Conservation (phyloP, 2,888 invertebrate genomes). For the Polydrusus cervinus region DNA sequence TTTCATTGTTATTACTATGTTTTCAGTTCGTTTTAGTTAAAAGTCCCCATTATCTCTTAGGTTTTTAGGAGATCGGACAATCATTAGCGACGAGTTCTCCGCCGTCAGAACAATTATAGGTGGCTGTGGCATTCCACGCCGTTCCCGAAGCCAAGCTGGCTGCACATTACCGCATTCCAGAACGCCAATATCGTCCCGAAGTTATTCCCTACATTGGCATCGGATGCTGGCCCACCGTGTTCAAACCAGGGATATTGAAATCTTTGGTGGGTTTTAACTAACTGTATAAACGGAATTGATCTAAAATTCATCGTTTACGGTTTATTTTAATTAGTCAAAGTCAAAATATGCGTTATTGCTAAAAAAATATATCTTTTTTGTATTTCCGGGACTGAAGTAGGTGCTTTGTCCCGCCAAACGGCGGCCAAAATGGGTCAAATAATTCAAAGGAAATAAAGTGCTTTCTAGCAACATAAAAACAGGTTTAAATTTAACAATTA, state of each 20-base stretch:
- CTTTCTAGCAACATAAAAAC: no score
- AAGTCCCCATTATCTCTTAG: neutral
- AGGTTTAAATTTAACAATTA: no score
- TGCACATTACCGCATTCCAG: constrained; percentile 71
- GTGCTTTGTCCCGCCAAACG: no score
- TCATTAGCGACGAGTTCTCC: constrained; percentile 36
- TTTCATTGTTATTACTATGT: no score
- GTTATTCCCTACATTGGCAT: constrained; percentile 50
- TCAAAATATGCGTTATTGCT: no score
- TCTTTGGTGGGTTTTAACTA: constrained; percentile 2
- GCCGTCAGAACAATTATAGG: constrained; percentile 49
- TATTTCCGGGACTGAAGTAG: no score
- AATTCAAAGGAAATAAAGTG: no score
- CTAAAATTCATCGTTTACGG: neutral
- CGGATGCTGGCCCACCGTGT: constrained; percentile 28
- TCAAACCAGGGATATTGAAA: constrained; percentile 23
- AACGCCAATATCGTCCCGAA: constrained; percentile 66
- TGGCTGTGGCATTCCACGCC: constrained; percentile 57
- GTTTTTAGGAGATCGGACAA: constrained; percentile 28
- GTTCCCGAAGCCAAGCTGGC: constrained; percentile 56
- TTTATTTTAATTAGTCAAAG: neutral
- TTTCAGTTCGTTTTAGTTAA: no score
- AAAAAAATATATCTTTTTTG: no score
- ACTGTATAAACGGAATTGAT: constrained; percentile 10
- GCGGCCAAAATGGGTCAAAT: no score